phyloP scores from a whole-genome alignment of 2,113 vertebrate genomes.

The Aplodontia rufa region DNA sequence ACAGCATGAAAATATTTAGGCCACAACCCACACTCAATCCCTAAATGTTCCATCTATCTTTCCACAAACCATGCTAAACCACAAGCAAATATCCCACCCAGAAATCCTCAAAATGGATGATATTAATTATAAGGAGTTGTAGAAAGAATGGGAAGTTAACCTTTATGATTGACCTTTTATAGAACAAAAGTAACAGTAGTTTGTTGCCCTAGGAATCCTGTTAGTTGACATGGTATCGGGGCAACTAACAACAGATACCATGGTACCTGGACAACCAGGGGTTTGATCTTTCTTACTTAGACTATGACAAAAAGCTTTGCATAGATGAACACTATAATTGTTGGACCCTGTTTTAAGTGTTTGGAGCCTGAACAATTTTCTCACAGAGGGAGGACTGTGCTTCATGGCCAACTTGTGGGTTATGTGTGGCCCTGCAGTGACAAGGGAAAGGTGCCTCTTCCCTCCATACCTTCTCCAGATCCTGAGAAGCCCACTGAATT shows the following conservation, averaged over 20 bases:
- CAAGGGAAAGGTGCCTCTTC: neutral
- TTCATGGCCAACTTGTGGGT: neutral
- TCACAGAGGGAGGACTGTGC: neutral
- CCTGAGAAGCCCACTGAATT: neutral
- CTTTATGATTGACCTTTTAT: neutral
- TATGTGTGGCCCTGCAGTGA: neutral
- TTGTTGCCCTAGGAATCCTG: slow-evolving; percentile 11
- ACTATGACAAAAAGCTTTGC: neutral
- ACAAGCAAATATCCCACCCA: neutral
- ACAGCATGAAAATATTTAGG: neutral
- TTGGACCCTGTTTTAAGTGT: neutral
- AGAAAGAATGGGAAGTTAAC: neutral
- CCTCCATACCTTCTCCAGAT: neutral
- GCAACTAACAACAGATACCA: neutral
- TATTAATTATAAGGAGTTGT: neutral
- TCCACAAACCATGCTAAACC: neutral
- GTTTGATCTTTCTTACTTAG: neutral
- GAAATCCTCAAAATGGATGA: neutral
- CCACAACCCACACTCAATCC: neutral
- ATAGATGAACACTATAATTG: neutral
- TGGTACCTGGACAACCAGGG: neutral
- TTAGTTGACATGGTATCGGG: neutral
- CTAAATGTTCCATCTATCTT: slow-evolving; percentile 1
- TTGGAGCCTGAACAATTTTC: neutral
- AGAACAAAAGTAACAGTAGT: neutral